These are phyloP conservation scores for Anaspis maculata DNA, from an alignment of 2,888 invertebrate species.

Conservation along the genomic window DNA sequence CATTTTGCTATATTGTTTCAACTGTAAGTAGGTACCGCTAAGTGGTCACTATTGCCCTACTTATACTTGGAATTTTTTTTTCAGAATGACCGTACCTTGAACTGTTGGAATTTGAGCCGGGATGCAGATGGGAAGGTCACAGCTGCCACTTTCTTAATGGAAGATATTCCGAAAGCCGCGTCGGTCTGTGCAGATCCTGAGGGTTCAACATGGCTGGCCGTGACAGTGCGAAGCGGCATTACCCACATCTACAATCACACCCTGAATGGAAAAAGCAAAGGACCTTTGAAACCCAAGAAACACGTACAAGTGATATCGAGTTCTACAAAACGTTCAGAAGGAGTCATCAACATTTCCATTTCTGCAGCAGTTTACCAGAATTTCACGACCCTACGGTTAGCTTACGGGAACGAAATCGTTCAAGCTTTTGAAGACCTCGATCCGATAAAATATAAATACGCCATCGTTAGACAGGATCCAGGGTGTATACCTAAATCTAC, in stretches of 20 bases:
- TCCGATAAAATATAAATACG: too few species aligned
- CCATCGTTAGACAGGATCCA: background rate
- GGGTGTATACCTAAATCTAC: too few species aligned
- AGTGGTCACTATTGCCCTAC: too few species aligned
- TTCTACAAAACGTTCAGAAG: slow-evolving; percentile 37
- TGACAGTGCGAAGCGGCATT: slow-evolving; percentile 66
- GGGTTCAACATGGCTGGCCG: slow-evolving; percentile 43
- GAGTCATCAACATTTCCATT: slow-evolving; percentile 49
- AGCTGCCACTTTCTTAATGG: slow-evolving; percentile 55
- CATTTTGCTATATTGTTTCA: too few species aligned
- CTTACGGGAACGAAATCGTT: slow-evolving; percentile 50
- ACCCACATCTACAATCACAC: slow-evolving; percentile 71
- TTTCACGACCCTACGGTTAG: slow-evolving; percentile 45
- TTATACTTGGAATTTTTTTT: too few species aligned
- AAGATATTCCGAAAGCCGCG: slow-evolving; percentile 55
- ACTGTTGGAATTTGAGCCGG: slow-evolving; percentile 45
- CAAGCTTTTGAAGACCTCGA: slow-evolving; percentile 49
- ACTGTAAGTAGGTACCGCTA: too few species aligned
- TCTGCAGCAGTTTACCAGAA: slow-evolving; percentile 41
- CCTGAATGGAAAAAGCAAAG: slow-evolving; percentile 57
- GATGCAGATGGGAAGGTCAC: slow-evolving; percentile 44
- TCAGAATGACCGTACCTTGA: slow-evolving; percentile 43
- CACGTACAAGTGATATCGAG: slow-evolving; percentile 55
- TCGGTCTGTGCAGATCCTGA: slow-evolving; percentile 46
- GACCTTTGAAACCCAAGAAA: slow-evolving; percentile 56